Evolutionary conservation across 2,797 vertebrate species (phyloP).

Genomic region (Danio choprae): DNA sequence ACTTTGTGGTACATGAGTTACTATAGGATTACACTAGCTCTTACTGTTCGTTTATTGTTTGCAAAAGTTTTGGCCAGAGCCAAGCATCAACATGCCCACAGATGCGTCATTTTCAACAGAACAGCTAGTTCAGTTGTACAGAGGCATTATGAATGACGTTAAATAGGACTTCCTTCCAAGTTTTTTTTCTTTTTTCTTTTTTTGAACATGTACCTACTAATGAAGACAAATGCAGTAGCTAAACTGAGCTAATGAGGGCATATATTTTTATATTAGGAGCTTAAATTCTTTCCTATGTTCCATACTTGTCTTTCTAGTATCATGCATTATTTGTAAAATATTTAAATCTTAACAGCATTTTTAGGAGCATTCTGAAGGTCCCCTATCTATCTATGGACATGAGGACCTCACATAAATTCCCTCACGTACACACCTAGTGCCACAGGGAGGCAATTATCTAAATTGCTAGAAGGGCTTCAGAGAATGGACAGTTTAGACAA

Average conservation of each 20-base stretch:
- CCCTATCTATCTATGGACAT: background rate
- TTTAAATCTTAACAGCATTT: background rate
- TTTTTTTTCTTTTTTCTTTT: background rate
- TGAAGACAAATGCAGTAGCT: background rate
- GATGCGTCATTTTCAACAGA: slow-evolving; percentile 38
- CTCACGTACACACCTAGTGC: slow-evolving; percentile 44
- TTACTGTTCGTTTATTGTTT: slow-evolving; percentile 30
- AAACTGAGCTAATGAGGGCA: background rate
- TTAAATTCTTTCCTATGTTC: too few species aligned
- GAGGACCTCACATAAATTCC: background rate
- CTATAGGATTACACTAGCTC: slow-evolving; percentile 3
- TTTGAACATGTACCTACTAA: background rate
- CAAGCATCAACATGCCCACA: slow-evolving; percentile 46
- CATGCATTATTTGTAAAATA: too few species aligned
- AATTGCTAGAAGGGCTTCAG: slow-evolving; percentile 65
- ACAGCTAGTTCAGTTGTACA: background rate
- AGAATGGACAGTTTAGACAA: slow-evolving; percentile 50
- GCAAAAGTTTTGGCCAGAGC: slow-evolving; percentile 42
- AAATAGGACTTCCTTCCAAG: background rate
- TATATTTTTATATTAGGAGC: background rate
- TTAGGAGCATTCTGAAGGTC: too few species aligned
- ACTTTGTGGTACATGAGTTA: slow-evolving; percentile 15
- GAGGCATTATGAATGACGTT: background rate
- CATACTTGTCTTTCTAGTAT: background rate
- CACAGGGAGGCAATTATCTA: slow-evolving; percentile 60